Evolutionary conservation across 1,140 invertebrate species (phyloP).

Genomic region (Sweltsa coloradensis): DNA sequence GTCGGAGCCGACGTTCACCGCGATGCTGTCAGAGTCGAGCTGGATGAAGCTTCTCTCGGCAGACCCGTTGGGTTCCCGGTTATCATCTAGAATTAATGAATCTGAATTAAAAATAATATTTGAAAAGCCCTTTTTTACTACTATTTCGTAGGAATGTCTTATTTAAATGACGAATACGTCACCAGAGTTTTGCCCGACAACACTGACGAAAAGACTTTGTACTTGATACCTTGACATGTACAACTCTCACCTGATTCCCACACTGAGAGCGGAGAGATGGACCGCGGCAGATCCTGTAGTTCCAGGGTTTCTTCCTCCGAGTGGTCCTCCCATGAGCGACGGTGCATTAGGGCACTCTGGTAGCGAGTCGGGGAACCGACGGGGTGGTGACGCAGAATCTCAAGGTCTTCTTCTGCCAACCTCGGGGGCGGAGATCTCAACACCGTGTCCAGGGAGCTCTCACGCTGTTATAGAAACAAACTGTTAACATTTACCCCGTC

Average conservation of each 20-base stretch:
- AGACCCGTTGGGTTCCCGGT: no score
- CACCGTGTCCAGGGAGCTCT: conserved; percentile 41
- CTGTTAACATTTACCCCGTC: conserved; percentile 25
- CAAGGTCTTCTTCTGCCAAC: conserved; percentile 18
- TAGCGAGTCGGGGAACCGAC: not conserved
- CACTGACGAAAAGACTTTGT: no score
- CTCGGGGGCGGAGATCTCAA: conserved; percentile 29
- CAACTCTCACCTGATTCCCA: conserved; percentile 29
- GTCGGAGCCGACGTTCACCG: no score
- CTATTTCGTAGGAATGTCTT: no score
- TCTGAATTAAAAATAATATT: no score
- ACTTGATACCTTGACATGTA: conserved; percentile 32
- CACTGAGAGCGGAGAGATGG: conserved; percentile 27
- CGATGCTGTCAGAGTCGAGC: no score
- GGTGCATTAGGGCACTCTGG: conserved; percentile 11
- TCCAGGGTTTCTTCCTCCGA: conserved; percentile 42
- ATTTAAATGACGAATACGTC: no score
- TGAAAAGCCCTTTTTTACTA: no score
- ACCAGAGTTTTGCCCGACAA: no score
- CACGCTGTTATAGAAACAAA: conserved; percentile 42
- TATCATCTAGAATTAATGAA: no score
- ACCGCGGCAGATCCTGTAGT: conserved; percentile 37
- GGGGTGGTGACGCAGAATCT: conserved; percentile 4
- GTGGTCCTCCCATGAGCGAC: conserved; percentile 41
- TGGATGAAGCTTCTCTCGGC: no score